Evolutionary conservation across 1,140 invertebrate species (phyloP), one percentile per base, ranked within the genome.

Genomic region (Nebria ingens): DNA sequence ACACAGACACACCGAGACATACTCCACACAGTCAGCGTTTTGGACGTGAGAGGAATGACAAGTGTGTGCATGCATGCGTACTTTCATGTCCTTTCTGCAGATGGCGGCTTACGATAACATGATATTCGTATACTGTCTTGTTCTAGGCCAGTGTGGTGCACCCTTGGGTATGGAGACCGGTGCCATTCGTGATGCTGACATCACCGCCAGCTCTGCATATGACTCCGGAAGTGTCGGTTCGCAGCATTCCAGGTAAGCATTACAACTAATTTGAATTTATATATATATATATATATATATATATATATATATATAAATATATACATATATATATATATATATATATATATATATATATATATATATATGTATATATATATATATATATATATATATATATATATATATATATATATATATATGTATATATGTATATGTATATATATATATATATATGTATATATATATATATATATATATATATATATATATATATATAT

Each of bases 111-210:
- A 34, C 6, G 25, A 34, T 34, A 34, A 34, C 25, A n/a, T 34
- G 25, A 34, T 6, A 34, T 34, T n/a, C n/a, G 25, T 34, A n/a
- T 34, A 6, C 6, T 34, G 6, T 34, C 25, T 34, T 34, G 55
- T 79, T 77, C 51, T 75, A 86, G 83, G 76, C 65, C 76, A 77
- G 72, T 86, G 84, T 68, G 75, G 70, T 56, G 71, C 68, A 13
- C 75, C 86, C 19, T 69, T 89, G 62, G 86, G 86, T 58, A 87
- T 89, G 85, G 80, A 86, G 70, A 81, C 82, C 20, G 82, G 82
- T 51, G 77, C 72, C 12, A 87, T 89, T 62, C 76, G 72, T 63
- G 83, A 87, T 68, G 68, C 74, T 52, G 81, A 83, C 66, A 79
- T 89, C 63, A 75, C 78, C 22, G 85, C 85, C 34, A 87, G 84